These are phyloP conservation scores for Ptychobarbus kaznakovi DNA, from an alignment of 2,797 vertebrate genomes.

Conservation along the genomic window DNA sequence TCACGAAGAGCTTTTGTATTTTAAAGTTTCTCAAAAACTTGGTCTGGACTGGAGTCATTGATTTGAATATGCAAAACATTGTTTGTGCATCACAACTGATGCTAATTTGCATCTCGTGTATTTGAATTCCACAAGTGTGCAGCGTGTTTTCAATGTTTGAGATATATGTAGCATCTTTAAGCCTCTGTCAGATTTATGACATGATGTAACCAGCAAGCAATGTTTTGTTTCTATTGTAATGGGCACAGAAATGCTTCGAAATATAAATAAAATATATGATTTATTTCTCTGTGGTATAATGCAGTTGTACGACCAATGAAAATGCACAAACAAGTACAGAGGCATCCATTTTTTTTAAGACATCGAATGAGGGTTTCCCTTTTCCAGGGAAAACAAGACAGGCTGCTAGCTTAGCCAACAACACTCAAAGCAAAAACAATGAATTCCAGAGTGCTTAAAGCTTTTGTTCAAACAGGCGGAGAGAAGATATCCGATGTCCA, in stretches of 20 bases:
- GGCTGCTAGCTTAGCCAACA: background rate
- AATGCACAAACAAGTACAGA: constrained; percentile 29
- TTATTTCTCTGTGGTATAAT: constrained; percentile 53
- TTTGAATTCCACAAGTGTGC: background rate
- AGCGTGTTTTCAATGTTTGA: background rate
- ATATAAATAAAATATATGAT: constrained; percentile 76
- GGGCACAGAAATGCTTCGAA: constrained; percentile 67
- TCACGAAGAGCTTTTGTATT: constrained; percentile 3
- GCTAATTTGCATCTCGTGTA: constrained; percentile 46
- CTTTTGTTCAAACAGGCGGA: background rate
- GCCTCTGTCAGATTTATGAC: background rate
- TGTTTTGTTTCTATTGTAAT: background rate
- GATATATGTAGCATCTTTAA: background rate
- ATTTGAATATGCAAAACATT: constrained; percentile 33
- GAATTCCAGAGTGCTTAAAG: constrained; percentile 27
- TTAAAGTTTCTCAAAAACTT: background rate
- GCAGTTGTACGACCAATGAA: background rate
- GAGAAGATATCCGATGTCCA: constrained; percentile 17
- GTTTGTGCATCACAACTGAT: constrained; percentile 53
- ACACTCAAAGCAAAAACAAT: background rate
- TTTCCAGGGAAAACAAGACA: constrained; percentile 27
- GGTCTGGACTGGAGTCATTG: background rate
- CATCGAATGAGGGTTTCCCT: background rate
- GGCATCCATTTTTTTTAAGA: constrained; percentile 29
- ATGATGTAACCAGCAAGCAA: constrained; percentile 16